Conservation (phyloP, 2,888 invertebrate genomes). For the Microctonus brassicae region DNA sequence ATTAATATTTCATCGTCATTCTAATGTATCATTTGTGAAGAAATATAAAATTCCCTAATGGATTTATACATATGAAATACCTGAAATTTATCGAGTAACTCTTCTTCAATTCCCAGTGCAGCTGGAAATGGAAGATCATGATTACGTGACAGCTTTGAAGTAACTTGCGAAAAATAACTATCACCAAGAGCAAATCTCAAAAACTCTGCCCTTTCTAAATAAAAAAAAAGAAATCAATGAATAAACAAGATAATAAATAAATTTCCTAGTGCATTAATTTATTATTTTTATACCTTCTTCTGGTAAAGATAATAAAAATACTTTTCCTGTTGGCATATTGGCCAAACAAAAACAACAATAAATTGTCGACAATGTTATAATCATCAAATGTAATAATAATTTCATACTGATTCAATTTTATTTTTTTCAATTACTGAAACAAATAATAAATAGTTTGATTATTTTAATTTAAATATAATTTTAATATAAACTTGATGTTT, state of each 20-base stretch:
- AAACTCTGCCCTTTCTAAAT: slow-evolving; percentile 48
- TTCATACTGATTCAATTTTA: slow-evolving; percentile 34
- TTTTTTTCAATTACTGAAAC: neutral
- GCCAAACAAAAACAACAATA: neutral
- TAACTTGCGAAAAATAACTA: slow-evolving; percentile 42
- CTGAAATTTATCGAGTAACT: slow-evolving; percentile 48
- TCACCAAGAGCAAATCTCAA: slow-evolving; percentile 47
- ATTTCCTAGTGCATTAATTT: too few species aligned
- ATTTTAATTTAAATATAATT: neutral
- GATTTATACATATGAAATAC: slow-evolving; percentile 33
- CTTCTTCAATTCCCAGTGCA: slow-evolving; percentile 41
- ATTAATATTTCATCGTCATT: slow-evolving; percentile 14
- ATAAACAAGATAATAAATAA: too few species aligned
- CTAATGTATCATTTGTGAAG: neutral
- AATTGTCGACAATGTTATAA: slow-evolving; percentile 11
- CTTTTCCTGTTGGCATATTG: slow-evolving; percentile 38
- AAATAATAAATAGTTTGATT: neutral
- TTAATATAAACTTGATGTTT: neutral
- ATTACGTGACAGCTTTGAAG: slow-evolving; percentile 28
- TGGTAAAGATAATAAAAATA: slow-evolving; percentile 44
- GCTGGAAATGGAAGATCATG: slow-evolving; percentile 46
- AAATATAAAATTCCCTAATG: neutral
- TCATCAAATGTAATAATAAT: slow-evolving; percentile 8
- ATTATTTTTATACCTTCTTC: slow-evolving; percentile 44
- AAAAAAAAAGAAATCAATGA: too few species aligned